Evolutionary conservation across 2,797 vertebrate genomes (phyloP).

Genomic region (Huso huso): DNA sequence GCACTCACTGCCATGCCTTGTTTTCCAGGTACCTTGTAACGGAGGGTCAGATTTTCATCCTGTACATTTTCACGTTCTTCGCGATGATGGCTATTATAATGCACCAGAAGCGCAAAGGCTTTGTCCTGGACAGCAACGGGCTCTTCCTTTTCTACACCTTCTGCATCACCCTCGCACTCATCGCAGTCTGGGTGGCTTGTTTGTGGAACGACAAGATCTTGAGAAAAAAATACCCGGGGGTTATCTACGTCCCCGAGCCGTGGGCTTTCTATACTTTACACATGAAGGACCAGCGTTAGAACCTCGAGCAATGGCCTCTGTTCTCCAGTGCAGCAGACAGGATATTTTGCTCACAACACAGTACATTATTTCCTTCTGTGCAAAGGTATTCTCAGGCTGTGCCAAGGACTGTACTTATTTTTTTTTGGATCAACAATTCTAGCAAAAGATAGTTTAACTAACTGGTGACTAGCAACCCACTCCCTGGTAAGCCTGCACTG

Average conservation of each 20-base stretch:
- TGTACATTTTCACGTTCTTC: constrained; percentile 81
- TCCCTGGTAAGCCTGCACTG: too few relatives aligned
- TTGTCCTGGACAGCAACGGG: constrained; percentile 83
- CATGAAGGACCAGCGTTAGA: constrained; percentile 35
- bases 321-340: neutral
- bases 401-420: too few relatives aligned
- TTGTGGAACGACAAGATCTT: constrained; percentile 83
- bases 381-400: neutral
- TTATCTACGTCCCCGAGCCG: constrained; percentile 88
- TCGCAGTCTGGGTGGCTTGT: constrained; percentile 76
- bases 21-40: constrained; percentile 84
- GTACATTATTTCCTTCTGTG: neutral
- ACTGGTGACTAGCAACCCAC: too few relatives aligned
- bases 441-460: too few relatives aligned
- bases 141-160: constrained; percentile 82
- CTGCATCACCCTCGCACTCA: constrained; percentile 61
- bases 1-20: neutral
- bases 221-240: constrained; percentile 80
- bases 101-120: constrained; percentile 62
- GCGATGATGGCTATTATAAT: constrained; percentile 76
- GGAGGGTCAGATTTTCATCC: constrained; percentile 89
- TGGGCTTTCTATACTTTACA: constrained; percentile 92
- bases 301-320: neutral
- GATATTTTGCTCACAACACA: neutral
- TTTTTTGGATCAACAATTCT: too few relatives aligned